A percentile compares a stretch with the other conserved stretches of the same genome.
Evolutionary conservation across 2,113 vertebrate genomes (phyloP).

Genomic region (Pica pica): DNA sequence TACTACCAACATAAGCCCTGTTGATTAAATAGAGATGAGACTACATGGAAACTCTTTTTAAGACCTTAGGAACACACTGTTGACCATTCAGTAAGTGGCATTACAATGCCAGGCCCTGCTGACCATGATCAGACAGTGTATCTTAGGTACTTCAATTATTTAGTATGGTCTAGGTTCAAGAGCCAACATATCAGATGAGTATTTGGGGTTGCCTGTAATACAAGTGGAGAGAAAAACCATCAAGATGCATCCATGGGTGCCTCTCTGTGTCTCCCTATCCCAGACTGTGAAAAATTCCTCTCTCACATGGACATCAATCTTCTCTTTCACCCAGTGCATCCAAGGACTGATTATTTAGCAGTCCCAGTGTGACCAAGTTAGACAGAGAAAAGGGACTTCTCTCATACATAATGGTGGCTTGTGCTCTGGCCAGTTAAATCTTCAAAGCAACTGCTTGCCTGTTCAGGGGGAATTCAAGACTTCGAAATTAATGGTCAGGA

Average conservation of each 20-base stretch:
- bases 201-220: not conserved
- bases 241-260: not conserved
- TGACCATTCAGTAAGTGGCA: not conserved
- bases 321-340: not conserved
- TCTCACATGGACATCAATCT: not conserved
- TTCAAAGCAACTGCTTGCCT: not conserved
- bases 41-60: not conserved
- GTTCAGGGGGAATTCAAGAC: not conserved
- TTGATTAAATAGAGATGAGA: not conserved
- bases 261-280: not conserved
- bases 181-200: not conserved
- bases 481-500: not conserved
- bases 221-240: not conserved
- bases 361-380: not conserved
- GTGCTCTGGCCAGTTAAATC: not conserved
- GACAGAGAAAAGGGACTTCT: not conserved
- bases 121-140: not conserved
- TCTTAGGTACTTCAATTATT: not conserved
- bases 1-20: not conserved
- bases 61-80: not conserved
- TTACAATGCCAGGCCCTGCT: not conserved
- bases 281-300: not conserved
- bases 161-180: not conserved
- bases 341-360: not conserved
- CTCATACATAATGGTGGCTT: not conserved